Evolutionary conservation across 2,797 vertebrate species (phyloP).

Genomic region (Hippoglossus hippoglossus): DNA sequence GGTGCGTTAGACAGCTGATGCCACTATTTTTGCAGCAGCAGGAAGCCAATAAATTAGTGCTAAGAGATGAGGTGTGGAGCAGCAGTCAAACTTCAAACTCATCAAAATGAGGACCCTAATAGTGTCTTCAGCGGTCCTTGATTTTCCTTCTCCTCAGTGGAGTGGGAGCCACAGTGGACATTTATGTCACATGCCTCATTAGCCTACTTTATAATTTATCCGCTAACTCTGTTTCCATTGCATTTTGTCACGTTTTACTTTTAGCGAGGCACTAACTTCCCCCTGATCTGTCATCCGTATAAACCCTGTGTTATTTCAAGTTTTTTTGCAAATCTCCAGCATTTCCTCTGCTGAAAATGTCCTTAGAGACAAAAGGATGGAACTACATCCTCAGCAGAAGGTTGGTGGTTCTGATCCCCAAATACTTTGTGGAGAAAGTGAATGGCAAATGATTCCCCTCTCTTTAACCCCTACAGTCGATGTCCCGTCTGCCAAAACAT

Average conservation of each 20-base stretch:
- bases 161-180: too few species aligned
- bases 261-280: not conserved
- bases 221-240: not conserved
- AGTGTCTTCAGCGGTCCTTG: too few species aligned
- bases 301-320: not conserved
- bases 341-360: not conserved
- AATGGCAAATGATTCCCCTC: constrained; percentile 16
- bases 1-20: too few species aligned
- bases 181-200: too few species aligned
- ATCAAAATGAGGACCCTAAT: too few species aligned
- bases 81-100: too few species aligned
- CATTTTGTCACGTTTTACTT: not conserved
- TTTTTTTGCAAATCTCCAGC: not conserved
- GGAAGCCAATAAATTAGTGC: too few species aligned
- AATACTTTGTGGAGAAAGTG: constrained; percentile 6
- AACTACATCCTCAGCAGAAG: not conserved
- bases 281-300: too few species aligned
- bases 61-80: too few species aligned
- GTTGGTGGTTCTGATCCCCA: constrained; percentile 7
- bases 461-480: constrained; percentile 18
- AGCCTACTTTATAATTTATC: too few species aligned
- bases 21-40: too few species aligned
- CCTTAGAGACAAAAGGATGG: not conserved
- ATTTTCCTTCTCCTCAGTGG: too few species aligned
- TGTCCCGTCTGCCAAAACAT: constrained; percentile 27